Percentiles rank a stretch among this genome's conserved stretches.
Evolutionary conservation across 64 coral and sea anemone genomes (phyloP).

Genomic region (Trachythela sp.): DNA sequence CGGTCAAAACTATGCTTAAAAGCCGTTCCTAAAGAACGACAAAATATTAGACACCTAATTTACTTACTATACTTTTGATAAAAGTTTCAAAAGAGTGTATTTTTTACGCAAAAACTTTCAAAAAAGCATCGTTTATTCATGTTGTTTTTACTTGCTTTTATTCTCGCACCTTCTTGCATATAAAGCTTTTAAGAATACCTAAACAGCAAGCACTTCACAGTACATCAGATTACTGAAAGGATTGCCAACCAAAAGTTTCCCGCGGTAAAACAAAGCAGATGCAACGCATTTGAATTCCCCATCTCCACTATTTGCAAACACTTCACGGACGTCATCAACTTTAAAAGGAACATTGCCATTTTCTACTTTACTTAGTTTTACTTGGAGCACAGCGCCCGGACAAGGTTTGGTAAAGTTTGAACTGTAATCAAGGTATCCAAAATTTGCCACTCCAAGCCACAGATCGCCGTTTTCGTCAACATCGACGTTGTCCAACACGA

Average conservation of each 20-base stretch:
- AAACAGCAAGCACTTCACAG: not conserved
- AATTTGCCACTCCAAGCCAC: not conserved
- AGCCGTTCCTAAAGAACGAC: too few relatives aligned
- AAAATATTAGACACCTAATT: too few relatives aligned
- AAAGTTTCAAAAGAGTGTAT: too few relatives aligned
- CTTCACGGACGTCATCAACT: not conserved
- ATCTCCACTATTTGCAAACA: not conserved
- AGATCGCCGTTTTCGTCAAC: constrained; percentile 2
- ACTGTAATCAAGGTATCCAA: not conserved
- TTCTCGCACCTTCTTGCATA: too few relatives aligned
- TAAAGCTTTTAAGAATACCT: too few relatives aligned
- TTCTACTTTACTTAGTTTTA: not conserved
- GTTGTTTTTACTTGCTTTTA: too few relatives aligned
- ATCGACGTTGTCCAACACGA: not conserved
- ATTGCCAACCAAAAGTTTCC: not conserved
- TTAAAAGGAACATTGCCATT: not conserved
- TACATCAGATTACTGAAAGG: not conserved
- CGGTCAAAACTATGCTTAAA: too few relatives aligned
- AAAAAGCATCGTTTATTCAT: too few relatives aligned
- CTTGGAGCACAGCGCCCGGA: not conserved
- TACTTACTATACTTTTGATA: too few relatives aligned
- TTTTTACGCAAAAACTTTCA: too few relatives aligned
- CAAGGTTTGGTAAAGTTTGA: not conserved
- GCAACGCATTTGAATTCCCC: not conserved
- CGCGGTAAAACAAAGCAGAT: not conserved